These are phyloP conservation scores for Caranx ignobilis DNA, from an alignment of 2,113 vertebrate species.

Conservation along the genomic window DNA sequence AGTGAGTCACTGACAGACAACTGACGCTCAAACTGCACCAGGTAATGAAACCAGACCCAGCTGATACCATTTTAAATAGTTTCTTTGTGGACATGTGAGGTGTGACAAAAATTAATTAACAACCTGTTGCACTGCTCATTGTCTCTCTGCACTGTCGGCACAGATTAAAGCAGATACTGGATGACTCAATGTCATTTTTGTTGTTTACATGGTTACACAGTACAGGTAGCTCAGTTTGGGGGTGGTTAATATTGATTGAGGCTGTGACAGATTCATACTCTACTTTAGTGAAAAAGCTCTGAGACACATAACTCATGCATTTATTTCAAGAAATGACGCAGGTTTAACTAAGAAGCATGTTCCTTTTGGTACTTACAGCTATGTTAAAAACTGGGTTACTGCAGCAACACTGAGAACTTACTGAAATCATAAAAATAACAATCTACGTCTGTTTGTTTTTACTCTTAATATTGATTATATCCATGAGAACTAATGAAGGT, in stretches of 20 bases:
- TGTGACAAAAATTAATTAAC: neutral
- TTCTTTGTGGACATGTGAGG: neutral
- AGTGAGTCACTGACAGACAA: conserved; percentile 10
- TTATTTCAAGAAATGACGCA: neutral
- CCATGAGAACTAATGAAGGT: neutral
- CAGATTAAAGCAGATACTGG: neutral
- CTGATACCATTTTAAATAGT: neutral
- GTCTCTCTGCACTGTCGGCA: neutral
- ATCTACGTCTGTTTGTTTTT: neutral
- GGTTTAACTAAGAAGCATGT: neutral
- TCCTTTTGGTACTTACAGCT: neutral
- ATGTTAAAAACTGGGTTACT: neutral
- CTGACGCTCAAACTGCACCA: neutral
- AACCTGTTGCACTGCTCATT: neutral
- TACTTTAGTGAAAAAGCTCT: neutral
- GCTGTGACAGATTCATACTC: neutral
- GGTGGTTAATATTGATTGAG: neutral
- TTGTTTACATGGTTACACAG: neutral
- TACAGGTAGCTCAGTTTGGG: neutral
- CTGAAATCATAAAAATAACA: neutral
- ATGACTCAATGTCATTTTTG: neutral
- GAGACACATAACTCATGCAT: neutral
- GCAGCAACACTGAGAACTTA: neutral
- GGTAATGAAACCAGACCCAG: neutral
- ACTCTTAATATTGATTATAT: neutral